Base-by-base conservation (phyloP, 2,113 vertebrate species). In the Trinectes maculatus region DNA sequence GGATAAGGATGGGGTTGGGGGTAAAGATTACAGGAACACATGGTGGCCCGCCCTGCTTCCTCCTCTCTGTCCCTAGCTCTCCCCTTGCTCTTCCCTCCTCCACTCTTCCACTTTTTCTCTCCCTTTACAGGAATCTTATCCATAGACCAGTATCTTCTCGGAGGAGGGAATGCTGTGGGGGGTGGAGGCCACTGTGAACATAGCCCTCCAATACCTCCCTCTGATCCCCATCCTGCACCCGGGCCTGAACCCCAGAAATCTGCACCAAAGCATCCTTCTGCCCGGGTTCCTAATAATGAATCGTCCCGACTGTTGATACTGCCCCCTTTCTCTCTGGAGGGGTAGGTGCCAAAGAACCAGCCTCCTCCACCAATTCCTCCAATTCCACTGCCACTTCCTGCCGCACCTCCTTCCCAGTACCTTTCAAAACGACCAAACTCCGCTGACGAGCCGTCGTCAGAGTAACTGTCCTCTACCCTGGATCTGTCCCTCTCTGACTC, bases 101-200 rank as follows among this genome's bases (percentile, higher is more conserved):
- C 91, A 74, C 87, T 92, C 79, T 90, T 92, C 84, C 90, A 88
- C 65, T 92, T 94, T 85, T 93, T 94, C 19, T 94, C 94, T 57
- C 91, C 92, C 87, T 96, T 96, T 72, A 95, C 93, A 15, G 93
- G 93, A 54, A 96, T 90, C 86, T 96, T 96, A 88, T 96, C 95
- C 25, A 96, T 95, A 4, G 95, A 96, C 95, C 95, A 96, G 78
- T 96, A 96, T 69, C 94, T 89, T 48, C 93, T 88, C 0, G 95
- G 95, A 28, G 92, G 93, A 1, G 95, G 95, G 53, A 94, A 92
- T 10, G 88, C 92, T 25, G 86, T 77, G 15, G 92, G 93, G 52
- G 86, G 92, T 15, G 85, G 90, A 0, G 91, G 91, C 87, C 91
- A 93, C 66, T 93, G 94, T 5, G 89, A 86, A 11, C 90, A 87